Conservation (phyloP, 2,113 vertebrate species). For the Pelobates fuscus region DNA sequence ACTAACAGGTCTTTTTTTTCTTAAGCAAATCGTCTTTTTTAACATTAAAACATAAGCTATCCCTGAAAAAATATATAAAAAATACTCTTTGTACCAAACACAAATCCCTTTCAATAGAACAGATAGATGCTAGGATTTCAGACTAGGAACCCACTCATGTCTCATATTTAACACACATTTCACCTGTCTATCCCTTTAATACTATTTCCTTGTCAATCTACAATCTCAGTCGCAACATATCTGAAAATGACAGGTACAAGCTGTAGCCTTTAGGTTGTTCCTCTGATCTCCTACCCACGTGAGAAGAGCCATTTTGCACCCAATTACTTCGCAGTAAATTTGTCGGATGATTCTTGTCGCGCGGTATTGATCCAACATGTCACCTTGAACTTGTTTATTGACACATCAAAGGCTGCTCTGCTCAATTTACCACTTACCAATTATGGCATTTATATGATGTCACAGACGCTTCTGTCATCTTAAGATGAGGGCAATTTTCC, state of each 20-base stretch:
- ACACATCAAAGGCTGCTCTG: constrained; percentile 90
- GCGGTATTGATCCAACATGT: constrained; percentile 93
- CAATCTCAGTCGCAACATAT: not conserved
- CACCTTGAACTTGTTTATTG: constrained; percentile 99
- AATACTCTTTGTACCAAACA: too few relatives aligned
- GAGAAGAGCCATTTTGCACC: constrained; percentile 92
- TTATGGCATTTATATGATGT: constrained; percentile 99
- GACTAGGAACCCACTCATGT: too few relatives aligned
- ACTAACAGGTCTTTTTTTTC: too few relatives aligned
- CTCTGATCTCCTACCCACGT: constrained; percentile 76
- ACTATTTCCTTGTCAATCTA: not conserved
- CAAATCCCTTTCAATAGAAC: too few relatives aligned
- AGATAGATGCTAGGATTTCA: too few relatives aligned
- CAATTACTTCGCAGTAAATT: constrained; percentile 98
- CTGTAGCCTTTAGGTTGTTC: constrained; percentile 67
- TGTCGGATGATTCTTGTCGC: constrained; percentile 97
- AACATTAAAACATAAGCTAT: too few relatives aligned
- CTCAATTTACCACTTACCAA: constrained; percentile 96
- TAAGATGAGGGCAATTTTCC: constrained; percentile 75
- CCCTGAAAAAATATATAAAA: too few relatives aligned
- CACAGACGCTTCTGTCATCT: constrained; percentile 82
- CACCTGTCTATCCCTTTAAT: not conserved
- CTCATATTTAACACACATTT: too few relatives aligned
- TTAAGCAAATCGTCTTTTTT: too few relatives aligned
- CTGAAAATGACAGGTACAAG: constrained; percentile 75